Percentiles rank a stretch among this genome's conserved stretches.
phyloP scores from a whole-genome alignment of 2,888 invertebrate genomes.

The Halictus ligatus region DNA sequence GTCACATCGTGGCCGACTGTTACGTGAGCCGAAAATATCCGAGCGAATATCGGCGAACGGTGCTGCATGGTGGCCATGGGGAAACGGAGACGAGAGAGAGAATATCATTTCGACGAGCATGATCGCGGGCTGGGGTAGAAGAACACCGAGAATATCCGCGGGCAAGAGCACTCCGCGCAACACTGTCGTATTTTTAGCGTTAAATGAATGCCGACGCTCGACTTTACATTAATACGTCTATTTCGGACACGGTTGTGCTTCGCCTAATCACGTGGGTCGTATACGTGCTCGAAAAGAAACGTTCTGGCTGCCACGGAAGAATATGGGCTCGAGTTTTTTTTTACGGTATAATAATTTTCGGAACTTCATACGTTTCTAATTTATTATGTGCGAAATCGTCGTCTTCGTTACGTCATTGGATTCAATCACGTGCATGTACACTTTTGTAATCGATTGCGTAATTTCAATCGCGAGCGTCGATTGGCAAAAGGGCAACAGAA shows the following conservation, averaged over 20 bases:
- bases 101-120: conserved; percentile 35
- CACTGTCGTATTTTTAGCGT: conserved; percentile 53
- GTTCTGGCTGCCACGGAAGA: neutral
- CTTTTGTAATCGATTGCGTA: too few relatives aligned
- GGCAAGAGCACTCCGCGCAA: conserved; percentile 49
- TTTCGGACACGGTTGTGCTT: conserved; percentile 16
- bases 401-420: too few relatives aligned
- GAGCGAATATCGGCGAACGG: neutral
- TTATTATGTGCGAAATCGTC: neutral
- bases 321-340: neutral
- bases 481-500: neutral
- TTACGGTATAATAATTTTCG: neutral
- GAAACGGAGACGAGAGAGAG: conserved; percentile 23
- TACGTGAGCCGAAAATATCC: conserved; percentile 27
- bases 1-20: conserved; percentile 38
- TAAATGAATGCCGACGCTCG: conserved; percentile 34
- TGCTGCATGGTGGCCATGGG: conserved; percentile 34
- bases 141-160: conserved; percentile 41
- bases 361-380: neutral
- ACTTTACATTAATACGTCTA: conserved; percentile 45
- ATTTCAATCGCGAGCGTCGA: too few relatives aligned
- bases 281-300: neutral
- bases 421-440: too few relatives aligned
- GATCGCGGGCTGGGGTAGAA: neutral
- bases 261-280: neutral